Percentiles rank a stretch among this genome's conserved stretches.
These are phyloP conservation scores for Lepidurus packardi DNA, from an alignment of 1,140 invertebrate species.

Conservation along the genomic window DNA sequence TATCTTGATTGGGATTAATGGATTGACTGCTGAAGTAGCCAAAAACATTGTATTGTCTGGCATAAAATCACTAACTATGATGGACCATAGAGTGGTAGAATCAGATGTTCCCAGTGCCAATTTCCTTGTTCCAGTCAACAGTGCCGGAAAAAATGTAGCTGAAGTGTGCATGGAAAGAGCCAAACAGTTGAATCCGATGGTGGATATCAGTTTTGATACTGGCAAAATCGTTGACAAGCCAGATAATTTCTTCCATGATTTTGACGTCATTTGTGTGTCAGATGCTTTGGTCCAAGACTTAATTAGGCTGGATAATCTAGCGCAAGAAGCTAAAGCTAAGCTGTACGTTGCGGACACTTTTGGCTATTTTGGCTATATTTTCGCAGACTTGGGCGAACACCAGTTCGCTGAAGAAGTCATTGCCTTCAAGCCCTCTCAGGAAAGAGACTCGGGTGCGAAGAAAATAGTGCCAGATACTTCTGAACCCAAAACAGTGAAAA, in stretches of 20 bases:
- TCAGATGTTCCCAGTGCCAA: conserved; percentile 69
- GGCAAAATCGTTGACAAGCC: conserved; percentile 53
- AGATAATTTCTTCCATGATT: conserved; percentile 65
- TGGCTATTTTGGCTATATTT: conserved; percentile 88
- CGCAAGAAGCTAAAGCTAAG: conserved; percentile 68
- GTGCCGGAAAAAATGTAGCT: conserved; percentile 70
- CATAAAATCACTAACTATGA: conserved; percentile 79
- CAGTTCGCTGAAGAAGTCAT: conserved; percentile 74
- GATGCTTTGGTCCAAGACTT: conserved; percentile 64
- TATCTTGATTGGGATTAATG: conserved; percentile 79
- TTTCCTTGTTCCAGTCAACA: conserved; percentile 63
- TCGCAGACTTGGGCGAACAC: conserved; percentile 80
- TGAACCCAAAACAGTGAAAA: conserved; percentile 38
- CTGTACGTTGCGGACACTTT: conserved; percentile 88
- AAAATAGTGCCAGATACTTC: conserved; percentile 40
- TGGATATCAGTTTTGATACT: conserved; percentile 68
- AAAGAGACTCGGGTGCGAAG: conserved; percentile 30
- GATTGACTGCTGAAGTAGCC: conserved; percentile 87
- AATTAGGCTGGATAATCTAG: conserved; percentile 69
- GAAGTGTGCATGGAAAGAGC: conserved; percentile 68
- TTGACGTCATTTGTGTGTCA: conserved; percentile 78
- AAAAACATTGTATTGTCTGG: conserved; percentile 96
- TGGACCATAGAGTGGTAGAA: conserved; percentile 71
- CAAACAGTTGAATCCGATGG: conserved; percentile 86
- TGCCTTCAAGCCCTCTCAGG: not conserved